These are phyloP conservation scores for Drosophila parvula DNA, from an alignment of 1,140 invertebrate genomes.

Conservation along the genomic window DNA sequence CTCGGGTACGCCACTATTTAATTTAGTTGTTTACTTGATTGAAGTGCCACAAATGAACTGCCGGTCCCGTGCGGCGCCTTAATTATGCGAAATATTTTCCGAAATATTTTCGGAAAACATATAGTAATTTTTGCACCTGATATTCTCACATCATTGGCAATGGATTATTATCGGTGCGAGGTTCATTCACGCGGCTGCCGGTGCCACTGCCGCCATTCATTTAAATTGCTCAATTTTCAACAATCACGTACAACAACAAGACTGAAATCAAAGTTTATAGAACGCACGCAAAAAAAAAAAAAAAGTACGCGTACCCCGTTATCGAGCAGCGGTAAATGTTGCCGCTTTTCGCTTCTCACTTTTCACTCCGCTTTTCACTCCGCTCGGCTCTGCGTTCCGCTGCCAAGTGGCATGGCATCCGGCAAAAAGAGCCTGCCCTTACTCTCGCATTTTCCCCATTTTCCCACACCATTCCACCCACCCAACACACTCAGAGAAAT, in stretches of 20 bases:
- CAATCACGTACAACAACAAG: slow-evolving; percentile 27
- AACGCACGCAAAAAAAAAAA: slow-evolving; percentile 10
- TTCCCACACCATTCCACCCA: neutral
- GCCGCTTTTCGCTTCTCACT: neutral
- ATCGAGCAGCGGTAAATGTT: slow-evolving; percentile 9
- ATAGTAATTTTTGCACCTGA: slow-evolving; percentile 10
- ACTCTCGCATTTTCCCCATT: slow-evolving; percentile 25
- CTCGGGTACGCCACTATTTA: slow-evolving; percentile 13
- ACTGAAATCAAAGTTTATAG: neutral
- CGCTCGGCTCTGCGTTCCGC: slow-evolving; percentile 22
- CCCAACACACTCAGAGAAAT: slow-evolving; percentile 4
- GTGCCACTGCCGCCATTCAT: slow-evolving; percentile 10
- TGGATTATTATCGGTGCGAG: too few species aligned
- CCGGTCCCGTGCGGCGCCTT: neutral
- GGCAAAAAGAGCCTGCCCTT: slow-evolving; percentile 24
- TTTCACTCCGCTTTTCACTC: slow-evolving; percentile 16
- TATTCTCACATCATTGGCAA: neutral
- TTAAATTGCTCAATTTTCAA: slow-evolving; percentile 10
- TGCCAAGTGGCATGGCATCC: slow-evolving; percentile 34
- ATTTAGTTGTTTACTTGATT: slow-evolving; percentile 42
- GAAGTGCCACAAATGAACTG: slow-evolving; percentile 9
- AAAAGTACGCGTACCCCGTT: slow-evolving; percentile 10
- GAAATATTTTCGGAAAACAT: neutral
- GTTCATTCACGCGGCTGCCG: slow-evolving; percentile 2
- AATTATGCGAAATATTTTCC: slow-evolving; percentile 14